Evolutionary conservation across 2,888 invertebrate genomes (phyloP).

Genomic region (Drosophila subquinaria): DNA sequence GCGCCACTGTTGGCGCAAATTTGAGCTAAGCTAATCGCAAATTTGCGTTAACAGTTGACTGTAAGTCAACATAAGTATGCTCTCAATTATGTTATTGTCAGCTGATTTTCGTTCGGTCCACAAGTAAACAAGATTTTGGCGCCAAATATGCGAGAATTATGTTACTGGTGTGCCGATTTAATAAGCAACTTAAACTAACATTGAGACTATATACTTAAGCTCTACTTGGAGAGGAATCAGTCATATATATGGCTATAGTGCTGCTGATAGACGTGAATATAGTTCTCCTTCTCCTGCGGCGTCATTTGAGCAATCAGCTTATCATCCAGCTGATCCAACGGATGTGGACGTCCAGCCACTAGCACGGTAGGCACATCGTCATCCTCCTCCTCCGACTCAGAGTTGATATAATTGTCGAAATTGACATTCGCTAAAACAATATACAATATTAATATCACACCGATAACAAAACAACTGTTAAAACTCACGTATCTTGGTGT

Average conservation of each 20-base stretch:
- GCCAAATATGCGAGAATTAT: slow-evolving; percentile 13
- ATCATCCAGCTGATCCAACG: slow-evolving; percentile 94
- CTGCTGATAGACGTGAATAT: slow-evolving; percentile 97
- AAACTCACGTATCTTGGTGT: slow-evolving; percentile 88
- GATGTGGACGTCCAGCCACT: slow-evolving; percentile 92
- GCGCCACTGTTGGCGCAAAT: background rate
- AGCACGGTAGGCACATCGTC: slow-evolving; percentile 92
- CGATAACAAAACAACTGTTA: background rate
- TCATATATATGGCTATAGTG: slow-evolving; percentile 96
- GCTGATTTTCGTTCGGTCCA: slow-evolving; percentile 13
- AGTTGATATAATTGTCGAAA: slow-evolving; percentile 88
- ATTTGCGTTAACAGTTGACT: background rate
- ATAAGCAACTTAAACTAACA: slow-evolving; percentile 41
- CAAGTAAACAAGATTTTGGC: slow-evolving; percentile 25
- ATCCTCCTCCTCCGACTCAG: slow-evolving; percentile 86
- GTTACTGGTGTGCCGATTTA: slow-evolving; percentile 22
- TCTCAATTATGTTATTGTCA: slow-evolving; percentile 3
- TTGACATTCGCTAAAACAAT: slow-evolving; percentile 88
- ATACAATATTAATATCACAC: background rate
- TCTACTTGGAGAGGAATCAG: slow-evolving; percentile 82
- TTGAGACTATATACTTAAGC: slow-evolving; percentile 45
- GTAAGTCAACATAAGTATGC: too few species aligned
- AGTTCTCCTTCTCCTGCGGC: slow-evolving; percentile 95
- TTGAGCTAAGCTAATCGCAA: background rate
- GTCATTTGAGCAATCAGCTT: slow-evolving; percentile 95